Percentiles rank a stretch among this genome's conserved stretches.
phyloP scores from a whole-genome alignment of 2,797 vertebrate genomes.

The Syngnathus rostellatus region DNA sequence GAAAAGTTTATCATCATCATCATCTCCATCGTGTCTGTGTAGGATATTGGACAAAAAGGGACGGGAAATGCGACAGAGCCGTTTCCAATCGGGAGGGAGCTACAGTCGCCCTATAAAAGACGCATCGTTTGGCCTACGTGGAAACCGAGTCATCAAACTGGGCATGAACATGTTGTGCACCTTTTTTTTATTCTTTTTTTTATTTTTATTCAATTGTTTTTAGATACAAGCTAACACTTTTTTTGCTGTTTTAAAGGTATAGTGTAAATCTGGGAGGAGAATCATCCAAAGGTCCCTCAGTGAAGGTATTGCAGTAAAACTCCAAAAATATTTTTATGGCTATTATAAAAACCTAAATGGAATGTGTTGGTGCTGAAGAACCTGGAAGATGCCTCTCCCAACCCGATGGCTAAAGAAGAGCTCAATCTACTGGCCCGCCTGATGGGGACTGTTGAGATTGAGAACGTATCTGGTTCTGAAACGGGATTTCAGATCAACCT shows the following conservation, averaged over 20 bases:
- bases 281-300: slow-evolving; percentile 49
- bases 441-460: slow-evolving; percentile 78
- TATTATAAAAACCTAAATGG: no score
- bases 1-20: not conserved
- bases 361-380: no score
- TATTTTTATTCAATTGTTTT: no score
- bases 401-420: slow-evolving; percentile 88
- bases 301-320: slow-evolving; percentile 62
- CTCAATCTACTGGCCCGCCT: slow-evolving; percentile 85
- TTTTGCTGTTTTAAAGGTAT: slow-evolving; percentile 67
- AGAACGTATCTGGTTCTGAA: slow-evolving; percentile 53
- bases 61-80: slow-evolving; percentile 66
- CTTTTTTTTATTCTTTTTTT: not conserved
- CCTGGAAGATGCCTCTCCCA: slow-evolving; percentile 52
- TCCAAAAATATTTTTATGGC: no score
- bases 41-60: slow-evolving; percentile 77
- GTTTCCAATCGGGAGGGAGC: slow-evolving; percentile 74
- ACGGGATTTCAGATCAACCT: slow-evolving; percentile 75
- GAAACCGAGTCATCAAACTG: slow-evolving; percentile 79
- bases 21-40: slow-evolving; percentile 16
- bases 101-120: slow-evolving; percentile 69
- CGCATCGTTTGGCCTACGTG: slow-evolving; percentile 80
- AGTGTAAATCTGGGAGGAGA: slow-evolving; percentile 67
- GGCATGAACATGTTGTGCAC: slow-evolving; percentile 80
- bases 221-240: not conserved